Evolutionary conservation across 2,888 invertebrate genomes (phyloP).

Genomic region (Luperina testacea): DNA sequence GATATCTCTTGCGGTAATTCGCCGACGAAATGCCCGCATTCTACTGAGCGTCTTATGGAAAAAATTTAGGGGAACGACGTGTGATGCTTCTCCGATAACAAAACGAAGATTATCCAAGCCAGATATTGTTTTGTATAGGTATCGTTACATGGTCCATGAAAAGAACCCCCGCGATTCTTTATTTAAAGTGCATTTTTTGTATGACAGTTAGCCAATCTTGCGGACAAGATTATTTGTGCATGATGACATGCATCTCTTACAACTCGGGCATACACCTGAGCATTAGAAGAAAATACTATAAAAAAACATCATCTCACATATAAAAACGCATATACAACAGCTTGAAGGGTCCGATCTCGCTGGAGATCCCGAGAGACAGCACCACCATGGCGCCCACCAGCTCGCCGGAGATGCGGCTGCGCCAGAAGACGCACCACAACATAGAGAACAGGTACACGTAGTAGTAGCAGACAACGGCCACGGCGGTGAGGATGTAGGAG

Average conservation of each 20-base stretch:
- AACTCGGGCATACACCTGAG: background rate
- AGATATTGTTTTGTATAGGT: background rate
- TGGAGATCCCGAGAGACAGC: constrained; percentile 67
- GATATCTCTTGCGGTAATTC: background rate
- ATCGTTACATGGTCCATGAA: no score
- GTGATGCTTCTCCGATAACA: background rate
- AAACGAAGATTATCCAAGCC: background rate
- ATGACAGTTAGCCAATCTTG: no score
- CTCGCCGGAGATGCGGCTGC: constrained; percentile 62
- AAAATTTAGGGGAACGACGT: background rate
- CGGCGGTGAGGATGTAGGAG: constrained; percentile 63
- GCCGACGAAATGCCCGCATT: background rate
- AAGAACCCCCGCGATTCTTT: no score
- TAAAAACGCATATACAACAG: constrained; percentile 66
- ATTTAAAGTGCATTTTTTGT: no score
- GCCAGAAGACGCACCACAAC: constrained; percentile 71
- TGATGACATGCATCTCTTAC: background rate
- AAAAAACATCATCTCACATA: constrained; percentile 60
- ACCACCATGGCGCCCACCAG: constrained; percentile 65
- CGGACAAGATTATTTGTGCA: background rate
- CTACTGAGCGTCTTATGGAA: background rate
- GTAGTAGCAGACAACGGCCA: constrained; percentile 54
- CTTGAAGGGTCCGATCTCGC: constrained; percentile 69
- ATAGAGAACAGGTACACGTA: constrained; percentile 71
- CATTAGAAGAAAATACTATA: background rate